Evolutionary conservation across 2,113 vertebrate species (phyloP).

Genomic region (Ailuropoda melanoleuca): DNA sequence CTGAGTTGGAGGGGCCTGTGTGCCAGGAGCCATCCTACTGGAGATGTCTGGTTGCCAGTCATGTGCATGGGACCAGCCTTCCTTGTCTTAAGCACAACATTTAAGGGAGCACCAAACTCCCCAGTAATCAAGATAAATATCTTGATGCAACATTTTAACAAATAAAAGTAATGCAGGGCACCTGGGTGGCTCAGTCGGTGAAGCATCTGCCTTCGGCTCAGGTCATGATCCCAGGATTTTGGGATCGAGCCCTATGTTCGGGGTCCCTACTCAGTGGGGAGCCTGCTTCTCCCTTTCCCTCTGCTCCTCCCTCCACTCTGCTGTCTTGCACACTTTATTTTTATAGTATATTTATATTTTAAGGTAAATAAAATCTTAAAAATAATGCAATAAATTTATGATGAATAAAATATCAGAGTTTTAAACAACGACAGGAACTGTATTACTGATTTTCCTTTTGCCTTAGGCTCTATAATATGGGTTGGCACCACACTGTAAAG

Average conservation of each 20-base stretch:
- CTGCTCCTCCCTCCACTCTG: neutral
- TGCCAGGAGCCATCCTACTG: neutral
- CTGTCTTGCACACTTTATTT: neutral
- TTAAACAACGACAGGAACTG: constrained; percentile 10
- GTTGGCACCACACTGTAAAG: neutral
- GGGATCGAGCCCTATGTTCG: neutral
- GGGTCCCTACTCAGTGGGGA: neutral
- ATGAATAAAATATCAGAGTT: constrained; percentile 5
- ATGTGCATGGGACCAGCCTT: neutral
- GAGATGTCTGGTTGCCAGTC: neutral
- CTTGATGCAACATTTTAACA: neutral
- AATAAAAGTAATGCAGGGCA: neutral
- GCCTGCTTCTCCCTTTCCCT: neutral
- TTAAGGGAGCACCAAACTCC: neutral
- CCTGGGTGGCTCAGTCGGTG: neutral
- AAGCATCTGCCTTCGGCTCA: neutral
- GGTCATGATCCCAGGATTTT: neutral
- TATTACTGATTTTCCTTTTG: constrained; percentile 28
- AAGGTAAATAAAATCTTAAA: neutral
- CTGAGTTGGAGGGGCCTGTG: neutral
- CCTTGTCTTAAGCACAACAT: neutral
- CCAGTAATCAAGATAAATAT: constrained; percentile 12
- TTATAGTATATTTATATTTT: neutral
- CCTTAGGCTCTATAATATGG: neutral
- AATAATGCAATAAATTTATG: neutral